Evolutionary conservation across 2,888 invertebrate genomes (phyloP).

Genomic region (Morpho achilles): DNA sequence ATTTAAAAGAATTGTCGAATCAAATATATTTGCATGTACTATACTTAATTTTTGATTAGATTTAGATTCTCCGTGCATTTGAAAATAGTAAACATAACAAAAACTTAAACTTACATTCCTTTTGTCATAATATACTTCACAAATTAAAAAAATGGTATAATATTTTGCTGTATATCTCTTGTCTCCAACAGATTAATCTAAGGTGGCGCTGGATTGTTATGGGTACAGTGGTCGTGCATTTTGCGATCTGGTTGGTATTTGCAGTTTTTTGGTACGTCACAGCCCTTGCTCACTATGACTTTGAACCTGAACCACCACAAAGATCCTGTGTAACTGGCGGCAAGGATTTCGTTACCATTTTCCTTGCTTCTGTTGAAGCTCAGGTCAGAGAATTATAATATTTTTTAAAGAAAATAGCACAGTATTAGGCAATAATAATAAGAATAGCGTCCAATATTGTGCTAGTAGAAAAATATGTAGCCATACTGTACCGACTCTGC

Average conservation of each 20-base stretch:
- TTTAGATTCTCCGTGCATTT: no score
- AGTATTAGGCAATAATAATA: no score
- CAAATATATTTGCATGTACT: no score
- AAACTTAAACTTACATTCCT: no score
- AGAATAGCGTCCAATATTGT: no score
- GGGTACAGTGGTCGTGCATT: slow-evolving; percentile 65
- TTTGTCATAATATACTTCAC: no score
- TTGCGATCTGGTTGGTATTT: slow-evolving; percentile 68
- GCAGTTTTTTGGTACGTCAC: slow-evolving; percentile 72
- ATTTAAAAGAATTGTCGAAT: no score
- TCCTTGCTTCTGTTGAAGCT: slow-evolving; percentile 70
- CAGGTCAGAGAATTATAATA: slow-evolving; percentile 43
- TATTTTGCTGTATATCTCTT: background rate
- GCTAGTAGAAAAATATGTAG: no score
- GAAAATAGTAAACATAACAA: no score
- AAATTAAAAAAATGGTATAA: no score
- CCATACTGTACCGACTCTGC: no score
- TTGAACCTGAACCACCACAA: slow-evolving; percentile 64
- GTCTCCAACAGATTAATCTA: slow-evolving; percentile 54
- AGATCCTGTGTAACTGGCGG: slow-evolving; percentile 66
- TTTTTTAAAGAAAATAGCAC: background rate
- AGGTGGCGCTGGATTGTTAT: slow-evolving; percentile 74
- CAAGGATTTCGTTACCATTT: slow-evolving; percentile 67
- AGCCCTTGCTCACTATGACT: slow-evolving; percentile 68
- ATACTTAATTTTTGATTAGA: no score